A percentile compares a stretch with the other conserved stretches of the same genome.
Evolutionary conservation across 2,113 vertebrate genomes (phyloP).

Genomic region (Ammodytes marinus): DNA sequence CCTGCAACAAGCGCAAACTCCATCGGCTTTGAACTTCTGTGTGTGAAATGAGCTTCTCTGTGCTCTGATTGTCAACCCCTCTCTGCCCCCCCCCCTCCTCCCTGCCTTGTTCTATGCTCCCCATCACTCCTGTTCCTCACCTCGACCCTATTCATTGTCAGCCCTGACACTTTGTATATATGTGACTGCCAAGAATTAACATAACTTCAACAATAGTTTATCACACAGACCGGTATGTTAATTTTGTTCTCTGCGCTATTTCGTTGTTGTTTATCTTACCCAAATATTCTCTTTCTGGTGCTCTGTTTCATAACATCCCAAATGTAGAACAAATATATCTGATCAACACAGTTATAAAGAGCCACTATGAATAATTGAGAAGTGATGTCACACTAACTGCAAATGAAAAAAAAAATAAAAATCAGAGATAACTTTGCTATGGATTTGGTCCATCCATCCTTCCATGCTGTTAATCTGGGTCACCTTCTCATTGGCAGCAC

Average conservation of each 20-base stretch:
- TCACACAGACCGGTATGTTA: not conserved
- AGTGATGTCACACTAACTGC: conserved; percentile 9
- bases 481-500: conserved; percentile 38
- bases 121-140: conserved; percentile 27
- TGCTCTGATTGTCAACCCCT: conserved; percentile 76
- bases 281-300: conserved; percentile 13
- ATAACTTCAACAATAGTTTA: conserved; percentile 20
- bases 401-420: conserved; percentile 50
- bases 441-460: conserved; percentile 33
- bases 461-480: conserved; percentile 49
- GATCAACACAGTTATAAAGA: conserved; percentile 26
- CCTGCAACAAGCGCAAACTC: conserved; percentile 71
- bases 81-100: conserved; percentile 43
- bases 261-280: not conserved
- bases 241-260: not conserved
- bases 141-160: conserved; percentile 35
- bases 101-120: conserved; percentile 39
- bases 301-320: not conserved
- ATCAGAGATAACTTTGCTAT: conserved; percentile 35
- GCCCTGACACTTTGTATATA: conserved; percentile 32
- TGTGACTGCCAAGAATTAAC: conserved; percentile 31
- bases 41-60: conserved; percentile 78
- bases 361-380: conserved; percentile 24
- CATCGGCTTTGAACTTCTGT: conserved; percentile 80
- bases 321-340: not conserved